Base-by-base conservation (phyloP, 2,113 vertebrate species). In the Cyprinodon variegatus region DNA sequence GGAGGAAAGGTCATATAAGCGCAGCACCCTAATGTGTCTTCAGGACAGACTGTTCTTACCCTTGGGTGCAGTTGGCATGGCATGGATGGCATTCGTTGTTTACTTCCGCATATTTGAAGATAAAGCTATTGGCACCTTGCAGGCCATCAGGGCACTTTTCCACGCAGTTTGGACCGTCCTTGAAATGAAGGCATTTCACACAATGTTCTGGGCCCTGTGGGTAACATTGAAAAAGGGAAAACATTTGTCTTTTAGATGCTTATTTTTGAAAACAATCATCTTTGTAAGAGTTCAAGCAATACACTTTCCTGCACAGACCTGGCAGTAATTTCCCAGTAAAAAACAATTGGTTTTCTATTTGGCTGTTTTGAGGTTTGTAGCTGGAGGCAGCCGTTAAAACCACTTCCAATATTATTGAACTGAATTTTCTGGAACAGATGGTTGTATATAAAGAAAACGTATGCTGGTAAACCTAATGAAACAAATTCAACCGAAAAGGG, bases 141-240 rank as follows among this genome's bases (percentile, higher is more conserved):
- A 99, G 91, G 17, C 98, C 98, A 72, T 98, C 97, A 0, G 98
- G 98, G 78, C 98, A 99, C 87, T 99, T 99, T 71, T 99, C 98
- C 86, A 99, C 98, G 86, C 98, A 99, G 8, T 99, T 99, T 0
- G 98, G 98, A 41, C 98, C 98, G 46, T 99, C 98, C 82, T 99
- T 99, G 93, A 97, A 99, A 91, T 99, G 96, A 65, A 96, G 95
- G 81, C 98, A 99, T 91, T 96, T 98, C 0, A 95, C 96, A 89
- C 98, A 99, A 86, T 97, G 97, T 83, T 99, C 98, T 61, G 98
- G 96, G 53, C 98, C 97, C 98, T 99, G 70, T 1, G 45, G 65
- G 61, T 46, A 67, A 29, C 20, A 43, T 74, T 3, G 36, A 63
- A 50, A 61, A 36, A 61, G 29, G 11, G 0, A 14, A 39, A 38